Conservation (phyloP, 2,113 vertebrate genomes). For the Pedetes capensis region DNA sequence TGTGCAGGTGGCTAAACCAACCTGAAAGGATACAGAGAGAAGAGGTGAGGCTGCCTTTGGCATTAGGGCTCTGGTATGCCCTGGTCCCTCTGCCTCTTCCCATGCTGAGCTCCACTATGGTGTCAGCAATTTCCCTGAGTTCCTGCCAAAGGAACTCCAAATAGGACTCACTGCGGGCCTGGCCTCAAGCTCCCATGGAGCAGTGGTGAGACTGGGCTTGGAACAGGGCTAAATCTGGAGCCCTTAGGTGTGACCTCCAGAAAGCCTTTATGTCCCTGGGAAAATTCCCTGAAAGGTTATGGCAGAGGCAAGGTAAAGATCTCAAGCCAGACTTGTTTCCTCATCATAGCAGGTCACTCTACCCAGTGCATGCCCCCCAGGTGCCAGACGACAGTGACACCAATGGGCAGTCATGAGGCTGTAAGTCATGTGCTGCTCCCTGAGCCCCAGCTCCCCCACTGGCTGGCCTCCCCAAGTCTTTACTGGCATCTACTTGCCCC, state of each 20-base stretch:
- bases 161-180: neutral
- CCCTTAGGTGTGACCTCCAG: neutral
- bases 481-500: neutral
- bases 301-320: neutral
- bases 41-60: neutral
- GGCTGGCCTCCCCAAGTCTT: neutral
- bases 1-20: neutral
- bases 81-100: neutral
- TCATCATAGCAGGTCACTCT: neutral
- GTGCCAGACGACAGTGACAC: slow-evolving; percentile 56
- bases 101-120: neutral
- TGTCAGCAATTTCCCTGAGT: neutral
- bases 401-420: slow-evolving; percentile 29
- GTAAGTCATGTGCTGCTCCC: slow-evolving; percentile 43
- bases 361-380: neutral
- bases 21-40: neutral
- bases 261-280: neutral
- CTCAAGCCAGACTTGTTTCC: neutral
- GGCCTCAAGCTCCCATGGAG: neutral
- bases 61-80: neutral
- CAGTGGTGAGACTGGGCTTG: neutral
- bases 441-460: neutral
- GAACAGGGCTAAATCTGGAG: neutral
- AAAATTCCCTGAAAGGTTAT: neutral
- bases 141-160: neutral